phyloP scores from a whole-genome alignment of 2,888 invertebrate genomes.

The Campoletis raptor region DNA sequence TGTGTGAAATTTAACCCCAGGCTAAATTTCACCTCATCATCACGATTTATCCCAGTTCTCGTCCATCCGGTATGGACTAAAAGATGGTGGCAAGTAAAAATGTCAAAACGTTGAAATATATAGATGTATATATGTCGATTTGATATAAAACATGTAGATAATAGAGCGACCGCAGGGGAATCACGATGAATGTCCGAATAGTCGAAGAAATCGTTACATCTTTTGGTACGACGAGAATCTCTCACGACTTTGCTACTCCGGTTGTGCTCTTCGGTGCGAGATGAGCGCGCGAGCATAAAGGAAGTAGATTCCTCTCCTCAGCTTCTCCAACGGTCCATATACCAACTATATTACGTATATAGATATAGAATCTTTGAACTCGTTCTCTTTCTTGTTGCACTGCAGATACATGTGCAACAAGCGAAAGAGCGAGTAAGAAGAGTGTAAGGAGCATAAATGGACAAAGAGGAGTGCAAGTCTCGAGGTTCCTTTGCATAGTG shows the following conservation, averaged over 20 bases:
- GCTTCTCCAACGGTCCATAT: constrained; percentile 52
- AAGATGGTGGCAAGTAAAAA: constrained; percentile 62
- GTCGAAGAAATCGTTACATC: constrained; percentile 64
- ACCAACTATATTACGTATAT: constrained; percentile 27
- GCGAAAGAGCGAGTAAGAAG: constrained; percentile 45
- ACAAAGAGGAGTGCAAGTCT: constrained; percentile 61
- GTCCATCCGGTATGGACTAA: constrained; percentile 12
- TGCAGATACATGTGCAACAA: constrained; percentile 1
- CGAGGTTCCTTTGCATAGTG: constrained; percentile 70
- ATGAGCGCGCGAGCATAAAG: constrained; percentile 64
- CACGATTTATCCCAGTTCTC: constrained; percentile 55
- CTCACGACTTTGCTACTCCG: constrained; percentile 67
- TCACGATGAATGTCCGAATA: constrained; percentile 68
- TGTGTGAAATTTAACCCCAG: constrained; percentile 38
- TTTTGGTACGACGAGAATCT: constrained; percentile 57
- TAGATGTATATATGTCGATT: not conserved
- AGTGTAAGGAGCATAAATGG: constrained; percentile 61
- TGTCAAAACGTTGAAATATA: constrained; percentile 13
- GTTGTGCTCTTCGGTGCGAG: constrained; percentile 42
- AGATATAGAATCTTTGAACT: not conserved
- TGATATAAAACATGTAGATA: constrained; percentile 4
- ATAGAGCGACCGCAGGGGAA: constrained; percentile 59
- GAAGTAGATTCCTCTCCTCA: constrained; percentile 54
- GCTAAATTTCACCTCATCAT: constrained; percentile 63
- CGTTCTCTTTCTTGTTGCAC: not conserved